Percentiles rank a stretch among this genome's conserved stretches.
Conservation (phyloP, 2,888 invertebrate species). For the Cheilosia vernalis region DNA sequence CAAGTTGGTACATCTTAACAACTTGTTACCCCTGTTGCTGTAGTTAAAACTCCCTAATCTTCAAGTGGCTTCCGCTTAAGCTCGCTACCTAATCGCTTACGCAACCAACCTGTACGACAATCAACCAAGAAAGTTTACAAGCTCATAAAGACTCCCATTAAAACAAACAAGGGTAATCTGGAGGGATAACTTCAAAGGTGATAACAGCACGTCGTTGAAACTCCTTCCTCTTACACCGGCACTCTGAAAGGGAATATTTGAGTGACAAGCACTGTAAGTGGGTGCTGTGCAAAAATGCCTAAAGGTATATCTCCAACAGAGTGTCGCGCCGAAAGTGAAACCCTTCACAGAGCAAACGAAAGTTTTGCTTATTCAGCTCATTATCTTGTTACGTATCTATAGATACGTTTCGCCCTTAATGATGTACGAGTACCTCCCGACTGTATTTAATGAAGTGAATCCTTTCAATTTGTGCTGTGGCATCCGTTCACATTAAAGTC, state of each 20-base stretch:
- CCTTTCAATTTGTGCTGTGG: constrained; percentile 32
- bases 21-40: constrained; percentile 17
- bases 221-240: neutral
- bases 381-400: constrained; percentile 42
- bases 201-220: constrained; percentile 53
- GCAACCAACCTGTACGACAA: constrained; percentile 70
- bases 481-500: neutral
- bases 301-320: constrained; percentile 33
- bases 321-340: constrained; percentile 12
- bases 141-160: constrained; percentile 71
- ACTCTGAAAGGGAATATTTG: constrained; percentile 62
- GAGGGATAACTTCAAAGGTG: constrained; percentile 71
- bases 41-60: constrained; percentile 10
- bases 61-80: constrained; percentile 16
- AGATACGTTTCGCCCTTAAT: constrained; percentile 17
- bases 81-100: constrained; percentile 38
- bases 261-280: constrained; percentile 53
- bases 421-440: neutral
- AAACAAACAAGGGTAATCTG: constrained; percentile 70
- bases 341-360: constrained; percentile 15
- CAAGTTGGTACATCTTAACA: constrained; percentile 12
- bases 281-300: constrained; percentile 31
- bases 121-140: constrained; percentile 69
- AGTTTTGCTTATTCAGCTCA: constrained; percentile 54
- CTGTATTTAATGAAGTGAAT: constrained; percentile 54